Evolutionary conservation across 2,888 invertebrate species (phyloP), one percentile per base, ranked within the genome.

Genomic region (Tetranychus truncatus): DNA sequence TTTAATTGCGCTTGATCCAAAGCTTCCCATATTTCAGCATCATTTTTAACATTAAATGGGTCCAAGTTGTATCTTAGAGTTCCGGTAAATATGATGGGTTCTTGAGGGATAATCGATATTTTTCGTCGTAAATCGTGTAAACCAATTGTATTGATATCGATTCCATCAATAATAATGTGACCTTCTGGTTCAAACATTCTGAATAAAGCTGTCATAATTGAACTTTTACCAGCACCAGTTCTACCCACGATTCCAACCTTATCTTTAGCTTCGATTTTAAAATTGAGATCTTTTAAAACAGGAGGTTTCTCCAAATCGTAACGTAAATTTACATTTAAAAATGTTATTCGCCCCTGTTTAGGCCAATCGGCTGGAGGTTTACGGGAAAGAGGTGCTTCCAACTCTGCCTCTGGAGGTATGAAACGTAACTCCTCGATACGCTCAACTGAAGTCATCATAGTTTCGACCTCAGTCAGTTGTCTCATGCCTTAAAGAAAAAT

Each of bases 51-150:
- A 78, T 89, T 87, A 82, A 93, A 92, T 1, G 93, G 94, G 84
- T 94, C 93, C 76, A 95, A 85, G 84, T 94, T 95, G 81, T 89
- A 88, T 1, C 94, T 86, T 85, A 95, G 9, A 7, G 55, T 6
- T 0, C 92, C 93, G 0, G 91, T 89, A 83, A 94, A 92, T 24
- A 93, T 82, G 44, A 92, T 88, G 0, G 92, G 92, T 80, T 92
- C 77, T 81, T 85, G 84, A 2, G 85, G 85, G 76, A 85, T 85
- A 76, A 85, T 84, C 45, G 84, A 82, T 76, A 85, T 81, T 69
- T 81, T 81, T 71, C 80, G 80, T 21, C 85, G 78, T 6, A 85
- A 80, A 65, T 82, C 82, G 77, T 82, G 81, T 6, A 93, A 84
- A 0, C 91, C 91, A 77, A 95, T 82, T 0, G 80, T 76, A 55